These are phyloP conservation scores for Pristionchus japonicus DNA, from an alignment of 2,888 invertebrate species.

Conservation along the genomic window DNA sequence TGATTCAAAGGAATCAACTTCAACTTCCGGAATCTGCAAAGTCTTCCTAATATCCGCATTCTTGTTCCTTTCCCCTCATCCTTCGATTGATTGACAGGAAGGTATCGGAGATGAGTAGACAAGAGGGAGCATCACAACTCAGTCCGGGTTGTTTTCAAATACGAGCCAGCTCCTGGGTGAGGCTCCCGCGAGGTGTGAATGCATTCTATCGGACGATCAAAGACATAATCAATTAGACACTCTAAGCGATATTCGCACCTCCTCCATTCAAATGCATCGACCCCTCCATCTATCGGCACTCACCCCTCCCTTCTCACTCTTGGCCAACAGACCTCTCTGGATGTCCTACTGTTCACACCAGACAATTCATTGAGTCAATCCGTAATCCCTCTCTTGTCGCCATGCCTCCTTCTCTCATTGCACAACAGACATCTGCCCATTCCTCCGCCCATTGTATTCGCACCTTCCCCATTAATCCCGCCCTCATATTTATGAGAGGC, in stretches of 20 bases:
- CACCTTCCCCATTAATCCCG: constrained; percentile 43
- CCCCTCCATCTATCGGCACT: not conserved
- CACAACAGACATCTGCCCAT: constrained; percentile 46
- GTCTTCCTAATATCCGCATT: not conserved
- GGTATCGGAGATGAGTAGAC: not conserved
- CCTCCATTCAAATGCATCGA: not conserved
- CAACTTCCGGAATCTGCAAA: not conserved
- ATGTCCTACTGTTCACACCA: constrained; percentile 21
- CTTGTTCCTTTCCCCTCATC: not conserved
- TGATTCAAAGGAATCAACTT: not conserved
- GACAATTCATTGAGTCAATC: constrained; percentile 11
- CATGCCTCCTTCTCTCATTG: constrained; percentile 33
- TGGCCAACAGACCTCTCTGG: not conserved
- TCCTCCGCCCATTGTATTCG: constrained; percentile 23
- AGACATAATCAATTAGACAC: not conserved
- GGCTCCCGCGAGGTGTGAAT: not conserved
- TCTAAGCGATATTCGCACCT: constrained; percentile 27
- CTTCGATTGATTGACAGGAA: not conserved
- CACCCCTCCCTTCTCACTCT: not conserved
- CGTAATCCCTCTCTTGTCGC: not conserved
- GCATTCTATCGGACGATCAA: not conserved
- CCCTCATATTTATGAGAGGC: constrained; percentile 25
- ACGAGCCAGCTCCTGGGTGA: not conserved
- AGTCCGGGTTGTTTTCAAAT: constrained; percentile 12
- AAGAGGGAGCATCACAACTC: constrained; percentile 17